Evolutionary conservation across 2,888 invertebrate genomes (phyloP), one percentile per base, ranked within the genome.

Genomic region (Malthinus seriepunctatus): DNA sequence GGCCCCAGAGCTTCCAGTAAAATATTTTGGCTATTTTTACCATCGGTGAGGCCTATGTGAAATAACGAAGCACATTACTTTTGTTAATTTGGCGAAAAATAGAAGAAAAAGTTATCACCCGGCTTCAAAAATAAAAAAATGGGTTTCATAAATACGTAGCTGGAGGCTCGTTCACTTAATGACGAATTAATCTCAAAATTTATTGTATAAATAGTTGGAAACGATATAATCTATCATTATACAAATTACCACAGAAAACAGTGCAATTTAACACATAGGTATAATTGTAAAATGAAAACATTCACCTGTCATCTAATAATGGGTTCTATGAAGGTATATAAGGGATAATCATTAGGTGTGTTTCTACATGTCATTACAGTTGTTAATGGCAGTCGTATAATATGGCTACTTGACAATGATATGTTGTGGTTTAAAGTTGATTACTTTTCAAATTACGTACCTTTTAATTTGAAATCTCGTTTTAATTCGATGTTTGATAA

Each of bases 301-400:
- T 53, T 69, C 73, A 75, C 72, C 73, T 74, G 75, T 71, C 66
- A 53, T 48, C 61, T 74, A 74, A 75, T 75, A 67, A 69, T 65
- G 65, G 75, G 75, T 72, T 73, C 73, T 74, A 73, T 71, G 68
- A 63, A 56, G 51, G 56, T 51, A 34, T 51, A 34, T 52, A 52
- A 63, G 57, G 59, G 55, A 66, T 67, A 70, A 70, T 70, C 57
- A 67, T 61, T 63, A 45, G 66, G 63, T 65, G 59, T 58, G 56
- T 56, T 60, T 57, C 60, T 62, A 58, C 63, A 65, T 69, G 67
- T 70, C 69, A 69, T 70, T 69, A 69, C 61, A 46, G 50, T 63
- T 61, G 46, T 50, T 51, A 63, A 65, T 61, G 51, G 54, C 42
- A 35, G 54, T 38, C 23, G 52, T 57, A 53, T 31, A 37, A 61